Evolutionary conservation across 1,140 invertebrate genomes (phyloP), one percentile per base, ranked within the genome.

Genomic region (Sycophila sp.): DNA sequence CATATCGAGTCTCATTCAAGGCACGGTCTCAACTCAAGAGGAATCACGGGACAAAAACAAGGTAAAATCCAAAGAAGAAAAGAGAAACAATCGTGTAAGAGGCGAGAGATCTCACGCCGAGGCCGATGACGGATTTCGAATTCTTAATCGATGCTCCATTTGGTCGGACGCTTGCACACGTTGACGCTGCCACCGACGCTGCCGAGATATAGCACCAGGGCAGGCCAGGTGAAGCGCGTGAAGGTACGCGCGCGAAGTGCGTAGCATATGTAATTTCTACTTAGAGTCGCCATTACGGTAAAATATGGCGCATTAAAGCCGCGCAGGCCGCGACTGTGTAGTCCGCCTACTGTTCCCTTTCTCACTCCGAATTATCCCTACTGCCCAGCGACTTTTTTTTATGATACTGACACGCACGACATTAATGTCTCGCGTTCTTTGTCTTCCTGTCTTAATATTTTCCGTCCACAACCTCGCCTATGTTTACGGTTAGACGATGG

Each of bases 251-350:
- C 5, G 74, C 67, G 77, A 36, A 10, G 77, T 79, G 81, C 76
- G 75, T 80, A 75, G 83, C 78, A 84, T 85, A 78, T 83, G 76
- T 85, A 85, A 85, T 85, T 79, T 76, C 79, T 83, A 77, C 79
- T 84, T 81, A 80, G 76, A 83, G 78, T 80, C 80, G 76, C 77
- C 77, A 84, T 83, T 84, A 83, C 77, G 55, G 76, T 83, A 81
- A 84, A 79, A 80, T 83, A 82, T 80, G 75, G 72, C 74, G 75
- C 81, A 81, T 83, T 81, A 81, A 80, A 76, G 34, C 4, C 55
- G 36, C 24, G n/a, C 4, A 47, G 42, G n/a, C 34, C 51, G n/a
- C n/a, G 51, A 53, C 49, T 42, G 28, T 53, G 24, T 32, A 13
- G 8, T 10, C 24, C 19, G 10, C 11, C 24, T 51, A 26, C 47